phyloP scores from a whole-genome alignment of 2,113 vertebrate species.

The Coptodon bakossiorum region DNA sequence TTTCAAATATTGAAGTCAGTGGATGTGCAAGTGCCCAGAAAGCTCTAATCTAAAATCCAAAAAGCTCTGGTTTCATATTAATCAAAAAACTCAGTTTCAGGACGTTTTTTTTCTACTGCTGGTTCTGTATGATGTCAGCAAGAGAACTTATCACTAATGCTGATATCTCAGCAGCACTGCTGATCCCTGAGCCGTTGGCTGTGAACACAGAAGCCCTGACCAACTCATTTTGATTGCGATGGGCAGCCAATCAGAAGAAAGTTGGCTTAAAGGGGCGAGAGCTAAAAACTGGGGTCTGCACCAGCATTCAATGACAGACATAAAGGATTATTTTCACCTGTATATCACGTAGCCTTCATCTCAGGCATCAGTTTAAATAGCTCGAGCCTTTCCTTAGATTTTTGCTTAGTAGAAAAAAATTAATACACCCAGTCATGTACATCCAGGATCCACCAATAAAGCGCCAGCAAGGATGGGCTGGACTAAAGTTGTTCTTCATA shows the following conservation, averaged over 20 bases:
- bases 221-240: not conserved
- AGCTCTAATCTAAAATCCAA: no score
- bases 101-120: not conserved
- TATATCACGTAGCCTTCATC: not conserved
- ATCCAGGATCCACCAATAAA: fast-evolving
- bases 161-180: not conserved
- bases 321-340: not conserved
- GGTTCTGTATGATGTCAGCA: not conserved
- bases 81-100: not conserved
- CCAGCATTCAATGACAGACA: not conserved
- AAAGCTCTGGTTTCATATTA: not conserved
- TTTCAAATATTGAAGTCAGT: not conserved
- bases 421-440: not conserved
- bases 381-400: not conserved
- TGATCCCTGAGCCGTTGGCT: not conserved
- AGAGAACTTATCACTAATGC: not conserved
- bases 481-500: not conserved
- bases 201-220: not conserved
- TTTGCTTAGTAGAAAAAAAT: not conserved
- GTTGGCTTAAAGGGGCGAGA: not conserved
- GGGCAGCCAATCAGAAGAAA: not conserved
- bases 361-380: not conserved
- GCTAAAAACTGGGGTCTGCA: not conserved
- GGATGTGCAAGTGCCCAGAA: not conserved
- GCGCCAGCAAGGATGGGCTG: not conserved